These are phyloP conservation scores for Nesometra sesokonis DNA, from an alignment of 35 echinoderm and acorn worm species.

Conservation along the genomic window DNA sequence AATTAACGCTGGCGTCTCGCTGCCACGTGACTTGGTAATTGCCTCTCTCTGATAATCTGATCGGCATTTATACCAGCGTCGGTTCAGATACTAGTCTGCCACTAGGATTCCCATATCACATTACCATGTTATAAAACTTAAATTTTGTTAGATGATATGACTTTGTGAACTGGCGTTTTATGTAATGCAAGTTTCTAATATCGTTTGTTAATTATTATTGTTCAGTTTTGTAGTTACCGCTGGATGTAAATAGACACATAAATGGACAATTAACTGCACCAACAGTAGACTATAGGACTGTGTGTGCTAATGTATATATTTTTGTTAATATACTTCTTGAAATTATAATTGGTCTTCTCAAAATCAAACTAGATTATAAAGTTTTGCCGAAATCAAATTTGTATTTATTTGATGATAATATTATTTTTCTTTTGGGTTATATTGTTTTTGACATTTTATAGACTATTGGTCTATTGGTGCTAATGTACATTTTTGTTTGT, in stretches of 20 bases:
- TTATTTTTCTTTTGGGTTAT: no score
- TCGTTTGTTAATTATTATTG: background rate
- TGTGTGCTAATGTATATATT: background rate
- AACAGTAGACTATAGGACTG: background rate
- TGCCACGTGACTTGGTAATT: background rate
- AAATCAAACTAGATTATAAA: background rate
- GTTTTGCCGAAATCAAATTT: background rate
- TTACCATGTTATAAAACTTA: background rate
- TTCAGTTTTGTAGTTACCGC: background rate
- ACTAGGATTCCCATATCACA: background rate
- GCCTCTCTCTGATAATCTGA: background rate
- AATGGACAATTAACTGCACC: background rate
- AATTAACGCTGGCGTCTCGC: background rate
- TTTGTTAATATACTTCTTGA: background rate
- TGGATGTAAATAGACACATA: background rate
- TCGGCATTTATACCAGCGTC: background rate
- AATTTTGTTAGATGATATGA: background rate
- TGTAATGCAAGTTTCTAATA: background rate
- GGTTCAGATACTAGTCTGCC: background rate
- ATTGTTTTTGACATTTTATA: no score
- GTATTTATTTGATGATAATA: no score
- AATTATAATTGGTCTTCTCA: background rate
- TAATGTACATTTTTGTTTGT: no score
- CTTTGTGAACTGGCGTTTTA: background rate
- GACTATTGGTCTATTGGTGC: no score